Evolutionary conservation across 2,888 invertebrate species (phyloP).

Genomic region (Ametastegia equiseti): DNA sequence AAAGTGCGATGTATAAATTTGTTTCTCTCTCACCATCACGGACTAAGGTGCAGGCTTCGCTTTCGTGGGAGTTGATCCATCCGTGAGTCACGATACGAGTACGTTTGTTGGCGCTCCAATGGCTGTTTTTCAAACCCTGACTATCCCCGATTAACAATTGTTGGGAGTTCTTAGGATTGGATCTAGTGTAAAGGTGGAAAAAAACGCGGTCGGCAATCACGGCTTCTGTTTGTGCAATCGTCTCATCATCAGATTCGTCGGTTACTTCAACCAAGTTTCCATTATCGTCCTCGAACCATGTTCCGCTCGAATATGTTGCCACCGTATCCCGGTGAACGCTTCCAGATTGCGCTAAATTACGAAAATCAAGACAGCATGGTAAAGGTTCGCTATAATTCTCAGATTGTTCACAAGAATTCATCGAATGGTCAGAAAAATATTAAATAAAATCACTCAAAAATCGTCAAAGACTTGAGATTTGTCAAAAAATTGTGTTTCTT

Average conservation of each 20-base stretch:
- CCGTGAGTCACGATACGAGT: conserved; percentile 68
- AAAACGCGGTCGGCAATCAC: conserved; percentile 54
- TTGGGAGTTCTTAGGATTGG: conserved; percentile 51
- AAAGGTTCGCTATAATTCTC: no score
- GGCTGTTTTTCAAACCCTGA: conserved; percentile 54
- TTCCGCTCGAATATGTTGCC: no score
- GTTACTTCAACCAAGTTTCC: conserved; percentile 54
- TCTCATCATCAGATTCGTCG: conserved; percentile 29
- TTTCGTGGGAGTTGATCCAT: conserved; percentile 59
- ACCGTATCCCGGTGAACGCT: conserved; percentile 33
- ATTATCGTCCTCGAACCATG: conserved; percentile 56
- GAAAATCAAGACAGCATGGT: no score
- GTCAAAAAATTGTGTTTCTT: no score
- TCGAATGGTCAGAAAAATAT: neutral
- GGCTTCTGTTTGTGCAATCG: conserved; percentile 11
- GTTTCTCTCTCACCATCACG: conserved; percentile 63
- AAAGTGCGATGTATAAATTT: neutral
- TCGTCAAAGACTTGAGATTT: neutral
- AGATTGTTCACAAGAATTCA: no score
- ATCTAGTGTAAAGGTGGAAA: conserved; percentile 62
- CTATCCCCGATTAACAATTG: conserved; percentile 56
- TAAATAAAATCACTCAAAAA: no score
- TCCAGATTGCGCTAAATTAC: conserved; percentile 4
- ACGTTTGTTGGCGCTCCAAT: conserved; percentile 60
- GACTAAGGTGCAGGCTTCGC: conserved; percentile 57